phyloP scores from a whole-genome alignment of 2,113 vertebrate genomes.

The Thamnophis sirtalis region DNA sequence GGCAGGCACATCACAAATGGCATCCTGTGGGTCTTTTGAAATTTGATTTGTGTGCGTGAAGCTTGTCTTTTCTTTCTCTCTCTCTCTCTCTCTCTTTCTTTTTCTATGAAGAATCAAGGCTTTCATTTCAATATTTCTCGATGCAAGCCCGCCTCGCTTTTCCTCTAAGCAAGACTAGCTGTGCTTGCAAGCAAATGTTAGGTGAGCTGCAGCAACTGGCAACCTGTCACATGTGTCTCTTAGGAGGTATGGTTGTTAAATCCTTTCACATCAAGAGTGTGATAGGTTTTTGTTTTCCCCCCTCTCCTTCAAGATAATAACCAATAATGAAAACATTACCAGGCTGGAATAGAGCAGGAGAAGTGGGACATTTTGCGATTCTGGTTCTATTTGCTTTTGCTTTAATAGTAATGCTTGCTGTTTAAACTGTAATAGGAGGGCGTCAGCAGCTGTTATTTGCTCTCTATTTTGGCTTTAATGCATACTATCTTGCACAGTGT shows the following conservation, averaged over 20 bases:
- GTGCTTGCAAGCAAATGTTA: not conserved
- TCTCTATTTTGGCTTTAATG: not conserved
- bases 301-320: not conserved
- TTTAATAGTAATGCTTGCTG: not conserved
- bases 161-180: not conserved
- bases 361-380: not conserved
- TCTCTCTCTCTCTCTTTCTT: not conserved
- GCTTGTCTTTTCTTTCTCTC: not conserved
- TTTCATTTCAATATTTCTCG: not conserved
- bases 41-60: not conserved
- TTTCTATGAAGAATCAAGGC: too few relatives aligned
- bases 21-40: not conserved
- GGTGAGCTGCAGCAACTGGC: not conserved
- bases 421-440: constrained; percentile 3
- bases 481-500: not conserved
- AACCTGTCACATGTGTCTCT: too few relatives aligned
- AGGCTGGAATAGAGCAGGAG: not conserved
- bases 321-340: not conserved
- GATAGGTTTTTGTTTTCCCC: not conserved
- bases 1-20: not conserved
- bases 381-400: not conserved
- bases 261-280: not conserved
- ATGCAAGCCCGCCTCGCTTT: not conserved
- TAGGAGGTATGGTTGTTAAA: not conserved
- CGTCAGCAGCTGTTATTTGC: constrained; percentile 27